Evolutionary conservation across 2,888 invertebrate genomes (phyloP), one percentile per base, ranked within the genome.

Genomic region (Temnothorax ravouxi): DNA sequence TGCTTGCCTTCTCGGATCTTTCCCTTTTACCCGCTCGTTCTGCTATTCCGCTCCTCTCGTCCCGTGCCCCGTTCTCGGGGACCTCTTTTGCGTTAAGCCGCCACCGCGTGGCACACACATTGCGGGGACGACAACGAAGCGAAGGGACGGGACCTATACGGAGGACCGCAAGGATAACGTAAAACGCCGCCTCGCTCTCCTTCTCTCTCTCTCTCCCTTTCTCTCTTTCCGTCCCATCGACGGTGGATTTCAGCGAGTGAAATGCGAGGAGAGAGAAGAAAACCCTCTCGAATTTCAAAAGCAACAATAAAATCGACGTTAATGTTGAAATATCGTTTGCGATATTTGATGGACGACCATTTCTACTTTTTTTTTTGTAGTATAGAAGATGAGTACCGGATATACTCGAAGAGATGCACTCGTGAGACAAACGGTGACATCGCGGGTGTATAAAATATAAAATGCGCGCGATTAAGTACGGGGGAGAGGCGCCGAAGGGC

Each of bases 51-150:
- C 84, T 90, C 87, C 86, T 80, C 88, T 86, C 77, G 83, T 15
- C 54, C 54, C 54, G n/a, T 15, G 38, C 75, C 75, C 84, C 84
- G 67, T 81, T 85, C 77, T 81, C 75, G 81, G 87, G 84, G 87
- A 88, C 91, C 94, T 66, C 64, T 93, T 94, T 94, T 94, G 92
- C 94, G 92, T 91, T 91, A 88, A 92, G 93, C 94, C 93, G 94
- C 94, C 66, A 91, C 93, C 93, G 93, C 93, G 93, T 93, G 93
- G 88, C 89, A 54, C 41, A 52, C 21, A 69, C 38, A 66, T 44
- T 3, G 15, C 47, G 29, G 15, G 11, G n/a, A 34, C n/a, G 90
- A 91, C 88, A 90, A 87, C 89, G 89, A 91, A 89, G 88, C 89
- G 88, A 91, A 88, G 88, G 87, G 90, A 90, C 90, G 84, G 83